Percentiles rank a stretch among this genome's conserved stretches.
Evolutionary conservation across 1,140 invertebrate genomes (phyloP).

Genomic region (Caenorhabditis brenneri): DNA sequence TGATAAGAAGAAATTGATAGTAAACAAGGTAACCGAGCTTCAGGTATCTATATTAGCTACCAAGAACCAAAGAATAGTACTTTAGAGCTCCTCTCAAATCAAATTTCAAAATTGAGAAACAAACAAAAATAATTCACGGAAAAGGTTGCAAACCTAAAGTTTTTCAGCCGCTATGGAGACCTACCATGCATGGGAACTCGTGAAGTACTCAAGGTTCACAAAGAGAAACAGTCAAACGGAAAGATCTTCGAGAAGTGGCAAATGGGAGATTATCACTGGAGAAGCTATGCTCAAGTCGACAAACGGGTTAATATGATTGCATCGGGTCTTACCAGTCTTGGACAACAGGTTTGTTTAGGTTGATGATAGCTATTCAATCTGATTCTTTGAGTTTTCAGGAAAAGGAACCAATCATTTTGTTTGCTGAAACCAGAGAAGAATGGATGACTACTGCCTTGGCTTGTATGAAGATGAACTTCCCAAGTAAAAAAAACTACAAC

Average conservation of each 20-base stretch:
- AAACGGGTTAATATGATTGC: conserved; percentile 80
- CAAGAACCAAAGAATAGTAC: no score
- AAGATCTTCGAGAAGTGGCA: conserved; percentile 86
- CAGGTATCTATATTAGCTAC: no score
- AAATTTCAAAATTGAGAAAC: no score
- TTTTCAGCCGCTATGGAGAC: conserved; percentile 78
- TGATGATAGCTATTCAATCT: neutral
- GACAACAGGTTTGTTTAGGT: conserved; percentile 74
- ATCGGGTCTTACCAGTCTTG: conserved; percentile 77
- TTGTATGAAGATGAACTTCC: conserved; percentile 88
- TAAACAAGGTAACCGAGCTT: no score
- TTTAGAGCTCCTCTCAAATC: no score
- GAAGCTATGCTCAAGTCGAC: conserved; percentile 82
- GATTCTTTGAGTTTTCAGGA: neutral
- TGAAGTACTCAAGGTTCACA: conserved; percentile 87
- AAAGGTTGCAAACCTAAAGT: no score
- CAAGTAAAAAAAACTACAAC: conserved; percentile 74
- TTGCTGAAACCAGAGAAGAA: conserved; percentile 93
- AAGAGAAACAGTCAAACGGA: conserved; percentile 90
- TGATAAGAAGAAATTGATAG: no score
- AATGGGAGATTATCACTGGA: conserved; percentile 86
- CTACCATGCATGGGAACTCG: conserved; percentile 86
- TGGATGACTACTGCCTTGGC: conserved; percentile 94
- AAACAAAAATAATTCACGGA: no score
- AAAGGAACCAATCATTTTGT: conserved; percentile 83